These are phyloP conservation scores for Mesocricetus auratus DNA, from an alignment of 2,113 vertebrate species.

Conservation along the genomic window DNA sequence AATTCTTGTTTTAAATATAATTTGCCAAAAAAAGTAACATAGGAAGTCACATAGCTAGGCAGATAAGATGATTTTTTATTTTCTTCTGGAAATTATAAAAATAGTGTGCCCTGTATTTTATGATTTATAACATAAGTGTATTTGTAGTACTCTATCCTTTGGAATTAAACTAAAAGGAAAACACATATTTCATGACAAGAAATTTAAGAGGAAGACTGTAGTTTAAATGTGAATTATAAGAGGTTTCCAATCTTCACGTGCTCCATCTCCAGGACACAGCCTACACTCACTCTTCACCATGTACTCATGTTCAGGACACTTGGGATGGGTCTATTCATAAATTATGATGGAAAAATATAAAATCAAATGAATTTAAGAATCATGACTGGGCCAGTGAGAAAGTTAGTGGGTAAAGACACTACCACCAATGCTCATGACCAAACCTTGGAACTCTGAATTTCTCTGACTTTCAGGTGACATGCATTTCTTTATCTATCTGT, in stretches of 20 bases:
- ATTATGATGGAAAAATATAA: not conserved
- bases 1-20: not conserved
- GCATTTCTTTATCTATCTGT: not conserved
- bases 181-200: not conserved
- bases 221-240: not conserved
- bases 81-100: not conserved
- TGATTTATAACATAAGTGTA: not conserved
- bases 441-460: not conserved
- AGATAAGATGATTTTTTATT: not conserved
- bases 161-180: not conserved
- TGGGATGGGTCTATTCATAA: not conserved
- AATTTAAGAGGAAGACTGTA: not conserved
- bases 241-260: fast-evolving
- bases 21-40: not conserved
- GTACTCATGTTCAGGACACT: not conserved
- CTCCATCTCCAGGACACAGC: not conserved
- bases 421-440: not conserved
- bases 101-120: not conserved
- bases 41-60: not conserved
- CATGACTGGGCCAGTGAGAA: not conserved
- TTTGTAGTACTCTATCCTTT: not conserved
- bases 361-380: not conserved
- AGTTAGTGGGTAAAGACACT: not conserved
- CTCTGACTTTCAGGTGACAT: not conserved
- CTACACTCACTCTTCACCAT: not conserved